Percentiles rank a stretch among this genome's conserved stretches.
These are phyloP conservation scores for Pristiophorus japonicus DNA, from an alignment of 2,113 vertebrate genomes.

Conservation along the genomic window DNA sequence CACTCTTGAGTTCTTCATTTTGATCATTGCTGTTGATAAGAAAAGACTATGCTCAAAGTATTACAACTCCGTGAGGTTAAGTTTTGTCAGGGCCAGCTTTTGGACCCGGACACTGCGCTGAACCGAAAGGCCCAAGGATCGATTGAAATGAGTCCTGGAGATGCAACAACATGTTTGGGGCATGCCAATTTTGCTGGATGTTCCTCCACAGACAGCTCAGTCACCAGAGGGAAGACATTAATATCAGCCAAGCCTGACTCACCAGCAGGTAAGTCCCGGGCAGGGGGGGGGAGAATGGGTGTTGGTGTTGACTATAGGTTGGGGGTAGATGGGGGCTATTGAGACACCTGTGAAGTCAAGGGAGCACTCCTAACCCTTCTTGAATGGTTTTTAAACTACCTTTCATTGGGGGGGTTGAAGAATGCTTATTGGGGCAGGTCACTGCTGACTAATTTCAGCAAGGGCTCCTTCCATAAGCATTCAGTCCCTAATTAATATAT, in stretches of 20 bases:
- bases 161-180: not conserved
- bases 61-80: not conserved
- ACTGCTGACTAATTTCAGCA: too few species aligned
- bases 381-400: not conserved
- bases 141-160: not conserved
- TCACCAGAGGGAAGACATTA: not conserved
- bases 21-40: not conserved
- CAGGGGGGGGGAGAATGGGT: not conserved
- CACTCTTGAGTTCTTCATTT: not conserved
- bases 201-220: not conserved
- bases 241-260: too few species aligned
- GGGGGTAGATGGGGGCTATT: too few species aligned
- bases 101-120: too few species aligned
- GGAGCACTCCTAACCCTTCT: not conserved
- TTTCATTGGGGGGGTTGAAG: too few species aligned
- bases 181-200: not conserved
- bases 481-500: too few species aligned
- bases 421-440: not conserved
- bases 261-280: too few species aligned
- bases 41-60: not conserved
- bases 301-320: not conserved
- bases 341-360: not conserved
- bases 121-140: not conserved
- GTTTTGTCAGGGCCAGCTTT: too few species aligned
- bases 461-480: too few species aligned